A percentile compares a stretch with the other conserved stretches of the same genome.
These are phyloP conservation scores for Drosophila incognita DNA, from an alignment of 2,888 invertebrate species.

Conservation along the genomic window DNA sequence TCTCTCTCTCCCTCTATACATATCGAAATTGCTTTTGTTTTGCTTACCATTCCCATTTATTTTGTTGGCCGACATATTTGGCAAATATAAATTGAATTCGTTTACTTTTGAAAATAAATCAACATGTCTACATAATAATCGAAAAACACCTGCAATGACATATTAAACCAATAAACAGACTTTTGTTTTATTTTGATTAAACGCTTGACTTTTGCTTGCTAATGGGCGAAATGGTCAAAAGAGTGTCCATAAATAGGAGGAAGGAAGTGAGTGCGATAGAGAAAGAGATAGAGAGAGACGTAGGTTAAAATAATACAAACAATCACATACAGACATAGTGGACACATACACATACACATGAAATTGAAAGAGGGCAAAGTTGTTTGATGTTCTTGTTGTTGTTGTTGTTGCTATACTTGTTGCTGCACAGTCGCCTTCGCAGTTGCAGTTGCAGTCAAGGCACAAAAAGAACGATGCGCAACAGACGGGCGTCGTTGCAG, in stretches of 20 bases:
- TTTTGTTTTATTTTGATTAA: background rate
- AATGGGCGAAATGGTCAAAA: background rate
- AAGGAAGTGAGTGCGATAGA: background rate
- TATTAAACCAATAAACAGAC: background rate
- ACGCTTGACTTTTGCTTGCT: background rate
- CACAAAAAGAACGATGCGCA: slow-evolving; percentile 17
- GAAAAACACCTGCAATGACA: background rate
- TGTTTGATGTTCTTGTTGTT: slow-evolving; percentile 19
- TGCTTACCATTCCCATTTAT: background rate
- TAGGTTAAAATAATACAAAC: background rate
- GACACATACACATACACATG: background rate
- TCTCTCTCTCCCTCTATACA: background rate
- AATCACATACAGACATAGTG: background rate
- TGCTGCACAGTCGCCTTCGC: slow-evolving; percentile 30
- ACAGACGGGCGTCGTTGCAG: slow-evolving; percentile 13
- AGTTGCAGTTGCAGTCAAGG: slow-evolving; percentile 22
- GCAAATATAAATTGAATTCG: slow-evolving; percentile 1
- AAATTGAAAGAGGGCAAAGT: slow-evolving; percentile 33
- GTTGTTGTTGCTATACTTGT: slow-evolving; percentile 40
- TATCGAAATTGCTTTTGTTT: background rate
- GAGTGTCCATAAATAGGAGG: background rate
- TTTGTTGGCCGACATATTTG: background rate
- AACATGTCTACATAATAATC: background rate
- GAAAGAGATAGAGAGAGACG: background rate
- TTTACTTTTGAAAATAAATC: background rate